A percentile compares a stretch with the other conserved stretches of the same genome.
Evolutionary conservation across 2,797 vertebrate genomes (phyloP).

Genomic region (Amblyraja radiata): DNA sequence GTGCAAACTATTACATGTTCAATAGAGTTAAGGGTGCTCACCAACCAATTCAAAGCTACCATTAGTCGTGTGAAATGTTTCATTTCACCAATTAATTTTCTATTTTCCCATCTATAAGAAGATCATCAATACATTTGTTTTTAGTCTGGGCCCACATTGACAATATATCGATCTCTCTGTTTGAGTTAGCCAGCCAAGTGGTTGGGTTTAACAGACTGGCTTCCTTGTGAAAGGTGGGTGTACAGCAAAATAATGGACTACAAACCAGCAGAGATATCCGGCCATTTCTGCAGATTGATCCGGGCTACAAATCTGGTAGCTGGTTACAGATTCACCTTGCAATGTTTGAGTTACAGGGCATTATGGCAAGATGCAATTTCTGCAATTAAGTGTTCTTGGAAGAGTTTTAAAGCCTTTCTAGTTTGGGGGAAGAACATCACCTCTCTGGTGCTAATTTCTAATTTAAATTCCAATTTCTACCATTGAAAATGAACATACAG

Average conservation of each 20-base stretch:
- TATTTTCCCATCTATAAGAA: no score
- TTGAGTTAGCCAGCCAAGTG: background rate
- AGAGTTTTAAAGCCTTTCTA: background rate
- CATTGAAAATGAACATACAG: background rate
- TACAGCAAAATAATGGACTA: background rate
- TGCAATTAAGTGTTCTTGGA: background rate
- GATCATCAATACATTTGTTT: background rate
- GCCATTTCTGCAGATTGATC: background rate
- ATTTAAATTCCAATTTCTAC: no score
- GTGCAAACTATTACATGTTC: background rate
- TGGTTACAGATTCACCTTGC: background rate
- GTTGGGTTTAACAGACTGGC: background rate
- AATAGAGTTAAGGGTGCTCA: background rate
- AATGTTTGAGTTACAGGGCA: background rate
- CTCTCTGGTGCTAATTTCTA: background rate
- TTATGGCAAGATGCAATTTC: background rate
- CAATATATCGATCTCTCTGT: background rate
- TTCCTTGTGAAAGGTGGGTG: background rate
- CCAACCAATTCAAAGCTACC: background rate
- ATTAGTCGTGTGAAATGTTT: background rate
- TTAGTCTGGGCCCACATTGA: background rate
- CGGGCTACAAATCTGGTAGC: background rate
- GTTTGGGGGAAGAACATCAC: background rate
- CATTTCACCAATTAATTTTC: background rate
- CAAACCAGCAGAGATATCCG: background rate